Evolutionary conservation across 37 sponge, comb jelly and placozoan genomes (phyloP).

Genomic region (Cladorhizidae sp.): DNA sequence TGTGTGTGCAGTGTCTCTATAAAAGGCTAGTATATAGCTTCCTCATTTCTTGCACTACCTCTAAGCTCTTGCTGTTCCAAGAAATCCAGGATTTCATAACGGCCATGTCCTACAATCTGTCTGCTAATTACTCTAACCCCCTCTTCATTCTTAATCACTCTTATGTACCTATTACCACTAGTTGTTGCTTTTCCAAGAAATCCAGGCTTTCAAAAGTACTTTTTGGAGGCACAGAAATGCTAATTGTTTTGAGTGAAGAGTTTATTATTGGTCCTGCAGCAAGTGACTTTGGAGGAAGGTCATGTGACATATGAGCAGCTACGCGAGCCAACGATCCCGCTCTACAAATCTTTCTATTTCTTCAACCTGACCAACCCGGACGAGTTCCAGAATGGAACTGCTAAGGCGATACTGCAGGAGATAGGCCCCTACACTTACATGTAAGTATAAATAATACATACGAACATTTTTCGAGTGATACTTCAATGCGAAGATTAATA

Average conservation of each 20-base stretch:
- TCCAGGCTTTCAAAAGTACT: too few relatives aligned
- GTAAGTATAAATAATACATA: too few relatives aligned
- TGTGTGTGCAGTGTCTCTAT: too few relatives aligned
- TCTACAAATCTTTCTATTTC: slow-evolving; percentile 82
- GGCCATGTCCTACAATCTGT: too few relatives aligned
- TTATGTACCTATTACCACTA: too few relatives aligned
- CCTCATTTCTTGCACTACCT: not conserved
- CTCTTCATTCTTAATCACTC: too few relatives aligned
- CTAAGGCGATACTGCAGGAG: slow-evolving; percentile 45
- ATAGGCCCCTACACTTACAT: slow-evolving; percentile 83
- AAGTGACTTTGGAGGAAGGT: slow-evolving; percentile 57
- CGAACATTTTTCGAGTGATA: too few relatives aligned
- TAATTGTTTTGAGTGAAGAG: not conserved
- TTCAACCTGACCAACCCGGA: slow-evolving; percentile 84
- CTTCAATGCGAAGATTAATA: too few relatives aligned
- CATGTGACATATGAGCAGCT: slow-evolving; percentile 72
- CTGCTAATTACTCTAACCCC: too few relatives aligned
- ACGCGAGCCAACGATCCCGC: slow-evolving; percentile 49
- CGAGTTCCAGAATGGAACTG: slow-evolving; percentile 20
- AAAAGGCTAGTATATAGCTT: not conserved
- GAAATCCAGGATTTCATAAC: not conserved
- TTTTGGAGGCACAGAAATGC: too few relatives aligned
- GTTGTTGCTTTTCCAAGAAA: too few relatives aligned
- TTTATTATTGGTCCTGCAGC: slow-evolving; percentile 23
- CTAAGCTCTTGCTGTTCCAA: not conserved